Conservation (phyloP, 2,888 invertebrate species). For the Bellardia bayeri region DNA sequence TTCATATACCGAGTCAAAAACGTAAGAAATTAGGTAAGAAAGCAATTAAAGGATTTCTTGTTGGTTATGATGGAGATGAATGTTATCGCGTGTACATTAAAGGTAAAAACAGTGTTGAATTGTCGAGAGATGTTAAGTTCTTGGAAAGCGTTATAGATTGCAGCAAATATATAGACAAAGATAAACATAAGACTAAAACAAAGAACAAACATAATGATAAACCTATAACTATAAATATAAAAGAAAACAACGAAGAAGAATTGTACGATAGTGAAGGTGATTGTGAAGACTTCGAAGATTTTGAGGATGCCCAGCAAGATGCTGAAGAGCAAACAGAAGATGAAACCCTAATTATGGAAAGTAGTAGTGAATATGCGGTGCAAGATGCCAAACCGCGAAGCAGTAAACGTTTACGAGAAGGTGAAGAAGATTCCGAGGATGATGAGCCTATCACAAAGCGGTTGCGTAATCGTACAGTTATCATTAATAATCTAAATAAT, state of each 20-base stretch:
- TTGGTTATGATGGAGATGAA: slow-evolving; percentile 35
- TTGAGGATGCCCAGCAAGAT: neutral
- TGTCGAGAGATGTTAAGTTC: slow-evolving; percentile 18
- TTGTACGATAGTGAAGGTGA: neutral
- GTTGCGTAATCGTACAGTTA: too few relatives aligned
- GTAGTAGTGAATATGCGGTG: neutral
- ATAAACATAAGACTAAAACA: neutral
- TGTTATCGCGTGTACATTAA: neutral
- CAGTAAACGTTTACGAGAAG: neutral
- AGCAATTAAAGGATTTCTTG: slow-evolving; percentile 51
- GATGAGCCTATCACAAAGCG: too few relatives aligned
- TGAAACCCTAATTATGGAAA: neutral
- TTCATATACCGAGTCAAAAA: slow-evolving; percentile 63
- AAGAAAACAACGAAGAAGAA: neutral
- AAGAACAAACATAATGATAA: neutral
- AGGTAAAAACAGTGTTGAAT: neutral
- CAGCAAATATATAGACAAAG: neutral
- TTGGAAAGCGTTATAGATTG: neutral
- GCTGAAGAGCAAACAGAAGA: neutral
- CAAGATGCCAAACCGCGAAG: neutral
- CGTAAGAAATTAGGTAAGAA: slow-evolving; percentile 68
- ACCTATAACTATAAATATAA: neutral
- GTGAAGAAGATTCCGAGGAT: too few relatives aligned
- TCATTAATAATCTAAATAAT: neutral
- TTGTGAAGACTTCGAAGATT: neutral